phyloP scores from a whole-genome alignment of 2,888 invertebrate species.

The Macaria notata region DNA sequence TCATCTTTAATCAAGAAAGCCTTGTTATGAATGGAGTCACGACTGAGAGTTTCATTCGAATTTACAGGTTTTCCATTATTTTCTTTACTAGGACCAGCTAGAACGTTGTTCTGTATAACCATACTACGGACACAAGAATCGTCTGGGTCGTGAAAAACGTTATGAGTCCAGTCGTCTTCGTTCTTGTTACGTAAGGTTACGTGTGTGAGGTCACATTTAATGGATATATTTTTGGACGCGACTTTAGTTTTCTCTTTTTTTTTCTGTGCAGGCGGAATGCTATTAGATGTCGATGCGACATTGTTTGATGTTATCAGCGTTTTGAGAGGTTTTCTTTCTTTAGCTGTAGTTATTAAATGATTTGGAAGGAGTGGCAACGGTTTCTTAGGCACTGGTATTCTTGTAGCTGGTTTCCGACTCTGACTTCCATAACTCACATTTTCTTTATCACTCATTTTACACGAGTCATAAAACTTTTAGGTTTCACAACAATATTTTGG shows the following conservation, averaged over 20 bases:
- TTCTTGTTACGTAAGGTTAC: constrained; percentile 49
- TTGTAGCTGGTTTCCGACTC: constrained; percentile 38
- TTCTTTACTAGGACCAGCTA: too few relatives aligned
- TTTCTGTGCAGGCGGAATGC: background rate
- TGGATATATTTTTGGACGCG: constrained; percentile 18
- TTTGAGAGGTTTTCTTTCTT: constrained; percentile 48
- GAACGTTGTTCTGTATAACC: too few relatives aligned
- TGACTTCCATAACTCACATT: constrained; percentile 37
- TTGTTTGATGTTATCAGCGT: constrained; percentile 38
- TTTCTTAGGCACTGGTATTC: constrained; percentile 58
- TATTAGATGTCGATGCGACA: constrained; percentile 3
- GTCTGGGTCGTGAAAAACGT: constrained; percentile 46
- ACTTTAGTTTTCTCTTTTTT: constrained; percentile 9
- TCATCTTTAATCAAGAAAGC: too few relatives aligned
- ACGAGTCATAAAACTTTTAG: too few relatives aligned
- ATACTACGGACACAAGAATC: too few relatives aligned
- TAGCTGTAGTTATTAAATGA: constrained; percentile 38
- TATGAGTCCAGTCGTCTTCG: constrained; percentile 50
- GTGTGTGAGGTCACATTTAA: constrained; percentile 44
- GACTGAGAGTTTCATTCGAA: too few relatives aligned
- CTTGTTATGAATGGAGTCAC: too few relatives aligned
- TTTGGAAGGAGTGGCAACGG: constrained; percentile 57
- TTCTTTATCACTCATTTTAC: constrained; percentile 46
- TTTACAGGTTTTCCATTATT: too few relatives aligned
- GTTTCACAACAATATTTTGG: too few relatives aligned